These are phyloP conservation scores for Eurois occulta DNA, from an alignment of 2,888 invertebrate genomes.

Conservation along the genomic window DNA sequence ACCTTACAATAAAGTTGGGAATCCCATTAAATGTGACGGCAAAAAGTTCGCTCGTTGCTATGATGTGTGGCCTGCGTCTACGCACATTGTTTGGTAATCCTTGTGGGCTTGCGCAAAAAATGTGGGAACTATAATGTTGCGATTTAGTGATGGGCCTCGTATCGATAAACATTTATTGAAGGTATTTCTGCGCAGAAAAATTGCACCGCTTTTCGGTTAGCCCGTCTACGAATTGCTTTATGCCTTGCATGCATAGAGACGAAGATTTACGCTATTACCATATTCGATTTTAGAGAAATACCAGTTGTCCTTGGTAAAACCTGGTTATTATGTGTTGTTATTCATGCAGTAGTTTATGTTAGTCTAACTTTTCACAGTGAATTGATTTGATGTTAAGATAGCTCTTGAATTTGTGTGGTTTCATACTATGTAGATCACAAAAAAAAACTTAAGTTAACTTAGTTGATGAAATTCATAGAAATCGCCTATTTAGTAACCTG, in stretches of 20 bases:
- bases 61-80: constrained; percentile 86
- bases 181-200: not conserved
- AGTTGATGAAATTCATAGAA: no score
- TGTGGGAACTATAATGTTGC: constrained; percentile 81
- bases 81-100: constrained; percentile 86
- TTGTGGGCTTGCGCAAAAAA: constrained; percentile 83
- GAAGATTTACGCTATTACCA: no score
- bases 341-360: not conserved
- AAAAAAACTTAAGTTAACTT: no score
- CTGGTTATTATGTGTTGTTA: no score
- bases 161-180: constrained; percentile 30
- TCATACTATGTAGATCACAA: no score
- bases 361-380: not conserved
- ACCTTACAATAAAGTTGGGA: constrained; percentile 79
- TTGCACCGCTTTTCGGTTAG: no score
- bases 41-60: constrained; percentile 82
- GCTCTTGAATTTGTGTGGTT: not conserved
- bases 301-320: no score
- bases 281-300: no score
- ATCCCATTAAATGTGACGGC: constrained; percentile 85
- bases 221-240: no score
- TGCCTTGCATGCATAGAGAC: no score
- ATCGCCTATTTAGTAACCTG: not conserved
- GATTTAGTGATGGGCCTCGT: constrained; percentile 70
- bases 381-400: not conserved